These are phyloP conservation scores for Blastobasis lacticolella DNA, from an alignment of 2,888 invertebrate genomes.

Conservation along the genomic window DNA sequence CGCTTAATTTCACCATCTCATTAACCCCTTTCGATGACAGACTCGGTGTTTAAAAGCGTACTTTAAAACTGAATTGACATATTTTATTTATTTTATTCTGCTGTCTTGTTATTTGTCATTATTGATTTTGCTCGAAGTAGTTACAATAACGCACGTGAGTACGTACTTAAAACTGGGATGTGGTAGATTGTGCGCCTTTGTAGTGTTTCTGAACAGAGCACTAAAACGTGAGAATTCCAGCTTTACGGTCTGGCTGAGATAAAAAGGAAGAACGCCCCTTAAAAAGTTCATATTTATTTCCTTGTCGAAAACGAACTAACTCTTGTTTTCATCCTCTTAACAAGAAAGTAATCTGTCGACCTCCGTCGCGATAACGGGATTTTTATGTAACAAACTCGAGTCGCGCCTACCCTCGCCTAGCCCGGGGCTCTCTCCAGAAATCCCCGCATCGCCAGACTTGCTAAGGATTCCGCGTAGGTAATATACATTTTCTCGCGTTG, in stretches of 20 bases:
- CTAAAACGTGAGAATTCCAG: conserved; percentile 35
- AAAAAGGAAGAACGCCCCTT: conserved; percentile 30
- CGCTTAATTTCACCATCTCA: no score
- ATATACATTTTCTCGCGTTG: conserved; percentile 68
- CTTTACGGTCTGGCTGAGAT: conserved; percentile 22
- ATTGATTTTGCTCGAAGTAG: no score
- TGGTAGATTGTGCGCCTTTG: no score
- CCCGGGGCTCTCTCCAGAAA: conserved; percentile 62
- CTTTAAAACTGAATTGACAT: no score
- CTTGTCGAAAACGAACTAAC: conserved; percentile 60
- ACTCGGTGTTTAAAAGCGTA: no score
- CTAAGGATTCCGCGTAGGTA: conserved; percentile 56
- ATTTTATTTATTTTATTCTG: no score
- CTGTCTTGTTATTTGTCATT: no score
- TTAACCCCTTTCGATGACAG: no score
- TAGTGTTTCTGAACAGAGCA: conserved; percentile 5
- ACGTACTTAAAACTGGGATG: no score
- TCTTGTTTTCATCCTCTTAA: conserved; percentile 71
- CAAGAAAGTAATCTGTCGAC: conserved; percentile 73
- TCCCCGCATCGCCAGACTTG: conserved; percentile 63
- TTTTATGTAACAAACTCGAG: conserved; percentile 71
- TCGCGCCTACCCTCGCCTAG: conserved; percentile 71
- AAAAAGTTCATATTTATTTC: conserved; percentile 60
- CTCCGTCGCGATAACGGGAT: conserved; percentile 69
- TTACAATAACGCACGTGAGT: no score